These are phyloP conservation scores for Mugil cephalus DNA, from an alignment of 2,113 vertebrate genomes.

Conservation along the genomic window DNA sequence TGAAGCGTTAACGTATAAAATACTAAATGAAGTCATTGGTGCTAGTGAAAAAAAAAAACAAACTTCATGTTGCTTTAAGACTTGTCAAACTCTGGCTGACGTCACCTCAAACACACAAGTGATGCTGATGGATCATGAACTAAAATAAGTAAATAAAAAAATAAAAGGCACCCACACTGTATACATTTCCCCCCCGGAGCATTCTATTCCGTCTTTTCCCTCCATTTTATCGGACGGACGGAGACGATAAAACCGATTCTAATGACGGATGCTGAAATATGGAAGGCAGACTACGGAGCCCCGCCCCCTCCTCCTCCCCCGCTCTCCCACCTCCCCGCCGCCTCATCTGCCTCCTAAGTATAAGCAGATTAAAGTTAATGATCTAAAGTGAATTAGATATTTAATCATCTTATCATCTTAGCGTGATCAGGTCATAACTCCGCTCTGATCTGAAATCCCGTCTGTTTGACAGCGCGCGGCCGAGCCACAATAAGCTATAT, in stretches of 20 bases:
- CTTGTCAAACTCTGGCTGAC: neutral
- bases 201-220: neutral
- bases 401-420: constrained; percentile 85
- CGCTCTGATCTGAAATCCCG: constrained; percentile 73
- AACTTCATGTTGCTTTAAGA: constrained; percentile 30
- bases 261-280: constrained; percentile 63
- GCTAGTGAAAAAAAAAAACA: neutral
- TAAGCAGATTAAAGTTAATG: constrained; percentile 84
- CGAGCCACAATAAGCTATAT: constrained; percentile 52
- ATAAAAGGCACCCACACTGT: neutral
- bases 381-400: constrained; percentile 85
- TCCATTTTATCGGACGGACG: constrained; percentile 46
- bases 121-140: constrained; percentile 38
- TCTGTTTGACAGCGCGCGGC: constrained; percentile 68
- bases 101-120: constrained; percentile 18
- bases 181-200: constrained; percentile 4
- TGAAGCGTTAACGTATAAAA: no score
- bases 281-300: constrained; percentile 29
- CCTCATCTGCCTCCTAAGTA: constrained; percentile 66
- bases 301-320: neutral
- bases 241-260: constrained; percentile 52
- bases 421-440: constrained; percentile 75
- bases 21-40: no score
- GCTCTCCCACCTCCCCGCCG: neutral
- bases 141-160: constrained; percentile 12